Evolutionary conservation across 2,113 vertebrate species (phyloP), one percentile per base, ranked within the genome.

Genomic region (Galbula dea): DNA sequence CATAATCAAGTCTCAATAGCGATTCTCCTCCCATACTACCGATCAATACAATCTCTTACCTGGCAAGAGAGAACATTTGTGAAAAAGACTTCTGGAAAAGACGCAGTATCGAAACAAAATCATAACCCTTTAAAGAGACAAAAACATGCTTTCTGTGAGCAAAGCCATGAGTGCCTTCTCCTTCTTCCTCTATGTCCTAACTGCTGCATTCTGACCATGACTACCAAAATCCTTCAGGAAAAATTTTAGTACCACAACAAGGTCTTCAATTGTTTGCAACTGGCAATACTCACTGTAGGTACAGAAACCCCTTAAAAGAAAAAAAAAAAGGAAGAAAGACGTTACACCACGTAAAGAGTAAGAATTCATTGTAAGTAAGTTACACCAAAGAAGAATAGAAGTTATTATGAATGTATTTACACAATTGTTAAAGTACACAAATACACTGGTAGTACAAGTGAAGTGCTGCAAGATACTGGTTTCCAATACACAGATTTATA

Each of bases 341-440:
- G 57, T 79, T 92, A 43, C 75, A 87, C 46, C 66, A 75, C 51
- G 45, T 29, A 72, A 75, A 89, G 36, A n/a, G 67, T 65, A 90
- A 66, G 55, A 68, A 89, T 71, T 79, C 69, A 79, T 29, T 62
- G 5, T 36, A 83, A 94, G 73, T 75, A 94, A 93, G 82, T 86
- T 90, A 95, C 86, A 93, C 84, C 45, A 57, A 88, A 84, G 78
- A 90, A 92, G 93, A 90, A 73, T 93, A 98, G 98, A 99, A 98
- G 98, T 98, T 96, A 94, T 94, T 96, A 96, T 98, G 98, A 97
- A 98, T 99, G 99, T 99, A 99, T 99, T 99, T 99, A 99, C 99
- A 99, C 96, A 98, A 95, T 97, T 98, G 96, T 98, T 98, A 97
- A 99, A 98, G 98, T 98, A 98, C 98, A 98, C 98, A 98, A 98